A percentile compares a stretch with the other conserved stretches of the same genome.
Conservation (phyloP, 1,140 invertebrate species). For the Marisa cornuarietis region DNA sequence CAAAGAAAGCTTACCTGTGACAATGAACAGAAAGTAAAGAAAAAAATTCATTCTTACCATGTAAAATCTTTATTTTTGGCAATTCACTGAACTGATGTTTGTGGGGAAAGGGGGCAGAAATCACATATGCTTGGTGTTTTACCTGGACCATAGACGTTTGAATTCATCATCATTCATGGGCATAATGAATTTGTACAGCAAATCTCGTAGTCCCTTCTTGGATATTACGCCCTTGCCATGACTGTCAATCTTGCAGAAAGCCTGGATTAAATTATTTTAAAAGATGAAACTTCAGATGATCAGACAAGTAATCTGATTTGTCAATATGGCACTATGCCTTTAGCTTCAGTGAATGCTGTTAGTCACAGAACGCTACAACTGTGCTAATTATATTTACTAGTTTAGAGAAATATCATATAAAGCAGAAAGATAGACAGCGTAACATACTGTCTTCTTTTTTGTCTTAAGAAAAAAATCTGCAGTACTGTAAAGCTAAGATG, state of each 20-base stretch:
- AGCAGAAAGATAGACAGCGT: neutral
- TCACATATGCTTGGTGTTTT: slow-evolving; percentile 5
- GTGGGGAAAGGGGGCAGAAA: neutral
- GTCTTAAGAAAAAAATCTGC: neutral
- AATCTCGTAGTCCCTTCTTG: slow-evolving; percentile 49
- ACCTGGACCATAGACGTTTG: slow-evolving; percentile 57
- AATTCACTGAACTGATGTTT: no score
- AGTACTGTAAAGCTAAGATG: neutral
- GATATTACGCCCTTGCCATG: slow-evolving; percentile 48
- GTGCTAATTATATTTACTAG: neutral
- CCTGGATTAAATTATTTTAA: slow-evolving; percentile 34
- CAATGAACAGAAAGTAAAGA: no score
- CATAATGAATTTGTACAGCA: slow-evolving; percentile 55
- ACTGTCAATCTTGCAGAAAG: slow-evolving; percentile 54
- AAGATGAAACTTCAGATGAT: neutral
- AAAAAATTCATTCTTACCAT: no score
- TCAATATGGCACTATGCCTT: neutral
- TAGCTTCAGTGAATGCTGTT: no score
- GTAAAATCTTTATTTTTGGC: no score
- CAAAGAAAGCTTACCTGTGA: no score
- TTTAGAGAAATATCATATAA: neutral
- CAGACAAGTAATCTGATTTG: neutral
- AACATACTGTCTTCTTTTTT: neutral
- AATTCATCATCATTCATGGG: slow-evolving; percentile 56
- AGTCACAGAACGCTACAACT: neutral